Conservation (phyloP, 1,140 invertebrate species). For the Teleogryllus occipitalis region DNA sequence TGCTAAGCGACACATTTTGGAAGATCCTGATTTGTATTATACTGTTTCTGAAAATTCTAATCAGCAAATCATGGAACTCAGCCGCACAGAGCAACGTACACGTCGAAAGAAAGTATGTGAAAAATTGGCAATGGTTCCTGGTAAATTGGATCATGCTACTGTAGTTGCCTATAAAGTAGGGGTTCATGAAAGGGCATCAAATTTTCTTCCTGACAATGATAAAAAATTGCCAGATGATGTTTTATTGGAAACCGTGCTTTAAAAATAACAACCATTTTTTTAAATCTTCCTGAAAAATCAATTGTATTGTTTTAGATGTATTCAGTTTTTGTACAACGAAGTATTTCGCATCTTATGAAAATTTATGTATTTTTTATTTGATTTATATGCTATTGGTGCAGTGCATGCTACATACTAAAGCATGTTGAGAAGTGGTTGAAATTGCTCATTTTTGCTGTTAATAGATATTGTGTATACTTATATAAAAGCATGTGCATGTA, state of each 20-base stretch:
- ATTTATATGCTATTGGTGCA: too few relatives aligned
- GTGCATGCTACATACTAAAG: too few relatives aligned
- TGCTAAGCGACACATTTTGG: slow-evolving; percentile 67
- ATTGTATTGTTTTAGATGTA: too few relatives aligned
- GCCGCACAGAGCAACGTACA: slow-evolving; percentile 52
- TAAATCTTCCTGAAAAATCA: background rate
- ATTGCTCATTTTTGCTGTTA: too few relatives aligned
- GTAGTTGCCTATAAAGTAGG: slow-evolving; percentile 72
- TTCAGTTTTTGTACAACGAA: too few relatives aligned
- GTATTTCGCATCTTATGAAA: too few relatives aligned
- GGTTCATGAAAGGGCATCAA: background rate
- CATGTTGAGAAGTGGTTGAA: too few relatives aligned
- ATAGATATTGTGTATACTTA: too few relatives aligned
- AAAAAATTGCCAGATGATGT: background rate
- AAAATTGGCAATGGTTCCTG: slow-evolving; percentile 67
- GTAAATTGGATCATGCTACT: slow-evolving; percentile 89
- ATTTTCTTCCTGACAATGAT: background rate
- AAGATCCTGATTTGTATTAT: slow-evolving; percentile 72
- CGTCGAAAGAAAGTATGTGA: slow-evolving; percentile 61
- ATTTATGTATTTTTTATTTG: too few relatives aligned
- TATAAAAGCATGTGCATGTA: too few relatives aligned
- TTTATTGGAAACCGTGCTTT: background rate
- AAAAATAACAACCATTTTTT: background rate
- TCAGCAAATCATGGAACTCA: slow-evolving; percentile 43
- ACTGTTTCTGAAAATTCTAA: slow-evolving; percentile 26